phyloP scores from a whole-genome alignment of 2,888 invertebrate species.

The Limnephilus lunatus region DNA sequence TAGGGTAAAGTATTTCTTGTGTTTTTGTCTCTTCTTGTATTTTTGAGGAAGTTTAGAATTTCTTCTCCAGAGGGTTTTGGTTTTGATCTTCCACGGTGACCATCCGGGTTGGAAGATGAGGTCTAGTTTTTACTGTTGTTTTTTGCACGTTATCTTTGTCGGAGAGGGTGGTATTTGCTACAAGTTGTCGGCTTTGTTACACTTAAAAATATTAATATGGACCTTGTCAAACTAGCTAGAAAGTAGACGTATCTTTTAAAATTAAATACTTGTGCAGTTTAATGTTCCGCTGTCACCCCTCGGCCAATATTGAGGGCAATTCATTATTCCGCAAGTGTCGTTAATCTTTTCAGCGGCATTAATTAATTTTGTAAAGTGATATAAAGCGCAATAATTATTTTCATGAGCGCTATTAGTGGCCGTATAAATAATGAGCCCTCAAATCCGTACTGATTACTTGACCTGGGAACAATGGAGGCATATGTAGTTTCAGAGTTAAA shows the following conservation, averaged over 20 bases:
- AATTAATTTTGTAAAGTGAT: not conserved
- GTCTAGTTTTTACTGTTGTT: too few relatives aligned
- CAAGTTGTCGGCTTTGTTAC: too few relatives aligned
- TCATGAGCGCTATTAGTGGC: not conserved
- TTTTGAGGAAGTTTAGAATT: too few relatives aligned
- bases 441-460: not conserved
- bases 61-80: too few relatives aligned
- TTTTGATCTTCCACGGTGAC: too few relatives aligned
- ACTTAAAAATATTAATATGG: not conserved
- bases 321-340: not conserved
- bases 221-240: not conserved
- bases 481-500: conserved; percentile 62
- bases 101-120: too few relatives aligned
- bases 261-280: not conserved
- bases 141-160: too few relatives aligned
- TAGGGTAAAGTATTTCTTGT: too few relatives aligned
- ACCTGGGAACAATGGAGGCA: not conserved
- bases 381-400: not conserved
- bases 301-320: not conserved
- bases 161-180: too few relatives aligned
- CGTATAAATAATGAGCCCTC: not conserved
- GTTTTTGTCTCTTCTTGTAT: too few relatives aligned
- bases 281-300: not conserved
- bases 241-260: not conserved
- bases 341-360: not conserved